Percentiles rank a stretch among this genome's conserved stretches.
These are phyloP conservation scores for Pandemis heparana DNA, from an alignment of 2,888 invertebrate genomes.

Conservation along the genomic window DNA sequence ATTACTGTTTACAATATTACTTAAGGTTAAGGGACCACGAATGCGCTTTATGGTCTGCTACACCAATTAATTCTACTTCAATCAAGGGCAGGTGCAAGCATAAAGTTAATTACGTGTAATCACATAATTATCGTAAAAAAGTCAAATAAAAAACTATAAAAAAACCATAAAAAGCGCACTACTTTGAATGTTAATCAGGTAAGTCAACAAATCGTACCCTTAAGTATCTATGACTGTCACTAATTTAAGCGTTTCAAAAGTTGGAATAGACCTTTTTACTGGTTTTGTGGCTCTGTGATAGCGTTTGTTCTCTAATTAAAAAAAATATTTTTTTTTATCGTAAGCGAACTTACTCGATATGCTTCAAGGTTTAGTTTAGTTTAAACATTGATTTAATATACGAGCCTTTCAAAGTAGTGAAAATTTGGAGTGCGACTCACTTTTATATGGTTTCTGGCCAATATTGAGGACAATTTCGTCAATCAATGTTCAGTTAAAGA, in stretches of 20 bases:
- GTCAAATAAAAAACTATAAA: constrained; percentile 54
- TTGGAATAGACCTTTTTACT: constrained; percentile 19
- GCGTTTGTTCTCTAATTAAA: neutral
- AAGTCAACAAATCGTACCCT: constrained; percentile 59
- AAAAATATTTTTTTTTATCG: no score
- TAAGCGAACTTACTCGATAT: no score
- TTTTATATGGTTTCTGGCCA: no score
- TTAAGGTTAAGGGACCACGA: constrained; percentile 1
- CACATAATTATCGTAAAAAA: constrained; percentile 58
- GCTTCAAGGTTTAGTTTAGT: no score
- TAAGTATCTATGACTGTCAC: constrained; percentile 49
- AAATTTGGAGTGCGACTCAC: no score
- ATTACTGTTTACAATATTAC: constrained; percentile 22
- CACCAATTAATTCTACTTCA: constrained; percentile 35
- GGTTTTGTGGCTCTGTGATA: neutral
- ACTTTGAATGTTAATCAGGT: constrained; percentile 57
- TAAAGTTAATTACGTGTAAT: constrained; percentile 50
- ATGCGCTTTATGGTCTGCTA: neutral
- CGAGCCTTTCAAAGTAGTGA: no score
- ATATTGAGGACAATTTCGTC: no score
- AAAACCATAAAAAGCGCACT: constrained; percentile 51
- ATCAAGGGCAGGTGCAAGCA: constrained; percentile 52
- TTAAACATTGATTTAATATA: no score
- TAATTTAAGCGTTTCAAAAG: constrained; percentile 44
- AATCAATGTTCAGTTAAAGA: no score